A percentile compares a stretch with the other conserved stretches of the same genome.
These are phyloP conservation scores for Drosophila paulistorum DNA, from an alignment of 1,140 invertebrate genomes.

Conservation along the genomic window DNA sequence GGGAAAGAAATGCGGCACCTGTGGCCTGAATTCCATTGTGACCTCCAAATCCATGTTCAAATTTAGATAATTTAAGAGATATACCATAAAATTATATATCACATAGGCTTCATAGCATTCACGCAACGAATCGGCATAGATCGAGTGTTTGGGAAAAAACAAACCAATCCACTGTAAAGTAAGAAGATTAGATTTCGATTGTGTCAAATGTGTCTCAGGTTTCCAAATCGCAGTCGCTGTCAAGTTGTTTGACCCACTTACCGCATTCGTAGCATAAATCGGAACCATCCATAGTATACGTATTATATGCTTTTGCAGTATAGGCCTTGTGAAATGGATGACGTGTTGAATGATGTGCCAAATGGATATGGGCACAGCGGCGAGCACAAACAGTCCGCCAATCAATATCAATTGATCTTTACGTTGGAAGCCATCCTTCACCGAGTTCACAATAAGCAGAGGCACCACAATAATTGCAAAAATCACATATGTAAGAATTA, in stretches of 20 bases:
- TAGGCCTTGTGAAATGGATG: constrained; percentile 96
- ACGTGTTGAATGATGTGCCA: constrained; percentile 98
- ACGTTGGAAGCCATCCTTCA: constrained; percentile 88
- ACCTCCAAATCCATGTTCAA: constrained; percentile 92
- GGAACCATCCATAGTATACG: constrained; percentile 99
- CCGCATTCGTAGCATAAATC: constrained; percentile 97
- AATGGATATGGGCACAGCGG: constrained; percentile 95
- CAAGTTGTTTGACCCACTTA: constrained; percentile 84
- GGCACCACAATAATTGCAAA: constrained; percentile 93
- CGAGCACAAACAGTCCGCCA: constrained; percentile 94
- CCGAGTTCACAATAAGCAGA: constrained; percentile 89
- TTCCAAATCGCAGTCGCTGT: constrained; percentile 14
- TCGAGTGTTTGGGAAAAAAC: constrained; percentile 91
- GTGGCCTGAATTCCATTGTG: constrained; percentile 91
- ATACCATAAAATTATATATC: constrained; percentile 99
- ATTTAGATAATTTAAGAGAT: constrained; percentile 94
- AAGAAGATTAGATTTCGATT: constrained; percentile 43
- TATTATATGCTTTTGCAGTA: constrained; percentile 96
- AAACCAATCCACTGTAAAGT: constrained; percentile 90
- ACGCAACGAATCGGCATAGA: constrained; percentile 95
- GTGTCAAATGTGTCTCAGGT: constrained; percentile 29
- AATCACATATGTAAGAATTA: constrained; percentile 91
- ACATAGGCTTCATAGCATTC: constrained; percentile 99
- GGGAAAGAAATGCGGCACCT: constrained; percentile 93
- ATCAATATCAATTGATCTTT: constrained; percentile 91